Conservation (phyloP, 2,888 invertebrate species). For the Balanococcus diminutus region DNA sequence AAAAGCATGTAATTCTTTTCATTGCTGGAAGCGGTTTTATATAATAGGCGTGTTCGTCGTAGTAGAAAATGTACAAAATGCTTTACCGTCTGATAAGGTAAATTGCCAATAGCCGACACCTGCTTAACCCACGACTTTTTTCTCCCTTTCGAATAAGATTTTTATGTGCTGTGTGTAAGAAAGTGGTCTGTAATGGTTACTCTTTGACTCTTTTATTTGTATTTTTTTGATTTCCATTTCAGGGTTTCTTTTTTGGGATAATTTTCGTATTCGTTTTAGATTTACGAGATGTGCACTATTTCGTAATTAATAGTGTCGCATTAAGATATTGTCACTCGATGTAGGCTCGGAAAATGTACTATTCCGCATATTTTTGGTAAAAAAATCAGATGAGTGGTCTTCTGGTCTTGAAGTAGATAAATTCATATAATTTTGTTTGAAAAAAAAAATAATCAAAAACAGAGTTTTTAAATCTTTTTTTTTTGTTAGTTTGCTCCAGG, state of each 20-base stretch:
- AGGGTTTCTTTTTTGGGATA: not conserved
- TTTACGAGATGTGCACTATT: no score
- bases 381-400: no score
- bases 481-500: no score
- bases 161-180: not conserved
- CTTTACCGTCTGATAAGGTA: not conserved
- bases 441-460: no score
- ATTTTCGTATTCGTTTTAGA: not conserved
- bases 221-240: not conserved
- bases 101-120: constrained; percentile 2
- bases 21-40: constrained; percentile 7
- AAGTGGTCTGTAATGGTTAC: not conserved
- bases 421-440: no score
- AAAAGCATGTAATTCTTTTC: constrained; percentile 2
- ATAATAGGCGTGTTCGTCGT: not conserved
- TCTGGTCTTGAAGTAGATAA: no score
- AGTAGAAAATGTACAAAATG: not conserved
- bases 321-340: no score
- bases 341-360: no score
- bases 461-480: no score
- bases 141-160: not conserved
- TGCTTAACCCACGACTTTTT: not conserved
- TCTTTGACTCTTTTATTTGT: not conserved
- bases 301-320: no score
- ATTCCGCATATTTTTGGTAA: no score